Evolutionary conservation across 2,113 vertebrate genomes (phyloP).

Genomic region (Chlorodrepanis virens): DNA sequence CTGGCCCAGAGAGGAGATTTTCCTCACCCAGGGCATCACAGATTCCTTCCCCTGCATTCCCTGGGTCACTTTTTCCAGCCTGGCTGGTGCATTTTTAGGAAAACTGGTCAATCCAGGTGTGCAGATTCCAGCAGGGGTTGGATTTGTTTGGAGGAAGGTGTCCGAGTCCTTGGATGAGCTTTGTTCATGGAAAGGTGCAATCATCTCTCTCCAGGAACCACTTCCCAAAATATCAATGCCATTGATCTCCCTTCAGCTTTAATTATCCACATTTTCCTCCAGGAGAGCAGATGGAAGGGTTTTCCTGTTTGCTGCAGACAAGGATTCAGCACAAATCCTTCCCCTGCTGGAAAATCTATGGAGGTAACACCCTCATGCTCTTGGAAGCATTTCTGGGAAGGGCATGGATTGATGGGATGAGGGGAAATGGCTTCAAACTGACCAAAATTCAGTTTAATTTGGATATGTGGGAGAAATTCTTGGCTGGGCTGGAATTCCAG

Average conservation of each 20-base stretch:
- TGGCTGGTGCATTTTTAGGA: neutral
- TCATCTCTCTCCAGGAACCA: neutral
- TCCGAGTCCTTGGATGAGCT: neutral
- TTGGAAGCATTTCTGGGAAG: neutral
- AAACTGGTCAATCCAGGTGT: neutral
- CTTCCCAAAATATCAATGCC: neutral
- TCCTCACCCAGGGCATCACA: neutral
- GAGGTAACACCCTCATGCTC: fast-evolving
- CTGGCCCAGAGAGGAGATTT: neutral
- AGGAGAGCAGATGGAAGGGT: neutral
- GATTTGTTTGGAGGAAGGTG: neutral
- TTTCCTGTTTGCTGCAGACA: neutral
- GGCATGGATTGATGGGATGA: neutral
- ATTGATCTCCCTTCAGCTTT: neutral
- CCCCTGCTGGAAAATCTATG: neutral
- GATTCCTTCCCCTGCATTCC: neutral
- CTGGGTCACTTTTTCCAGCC: neutral
- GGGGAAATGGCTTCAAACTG: neutral
- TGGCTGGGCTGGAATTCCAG: neutral
- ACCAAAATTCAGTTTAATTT: fast-evolving
- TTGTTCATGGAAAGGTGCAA: neutral
- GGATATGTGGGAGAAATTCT: neutral
- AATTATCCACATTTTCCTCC: neutral
- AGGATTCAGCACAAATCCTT: neutral
- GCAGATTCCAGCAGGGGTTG: neutral